Conservation (phyloP, 2,113 vertebrate genomes). For the Desmodus rotundus region DNA sequence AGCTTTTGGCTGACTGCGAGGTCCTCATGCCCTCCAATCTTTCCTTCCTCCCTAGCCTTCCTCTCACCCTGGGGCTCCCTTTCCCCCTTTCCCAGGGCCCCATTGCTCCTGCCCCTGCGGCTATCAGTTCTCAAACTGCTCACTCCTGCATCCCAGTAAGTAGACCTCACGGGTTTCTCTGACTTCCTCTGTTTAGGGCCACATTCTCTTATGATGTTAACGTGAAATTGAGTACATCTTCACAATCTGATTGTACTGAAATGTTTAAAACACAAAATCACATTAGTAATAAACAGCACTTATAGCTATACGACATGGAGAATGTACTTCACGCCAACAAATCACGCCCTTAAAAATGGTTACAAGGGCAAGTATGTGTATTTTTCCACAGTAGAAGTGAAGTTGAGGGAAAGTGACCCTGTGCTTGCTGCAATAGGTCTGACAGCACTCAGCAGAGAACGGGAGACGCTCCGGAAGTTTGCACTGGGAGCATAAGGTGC, state of each 20-base stretch:
- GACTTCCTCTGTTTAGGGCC: too few relatives aligned
- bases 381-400: not conserved
- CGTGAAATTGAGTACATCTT: not conserved
- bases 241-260: not conserved
- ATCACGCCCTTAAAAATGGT: not conserved
- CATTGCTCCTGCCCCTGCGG: too few relatives aligned
- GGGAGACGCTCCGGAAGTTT: not conserved
- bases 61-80: too few relatives aligned
- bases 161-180: too few relatives aligned
- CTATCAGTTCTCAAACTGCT: too few relatives aligned
- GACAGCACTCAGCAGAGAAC: not conserved
- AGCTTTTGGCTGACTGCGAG: too few relatives aligned
- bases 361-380: not conserved
- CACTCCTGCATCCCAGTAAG: too few relatives aligned
- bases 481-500: not conserved
- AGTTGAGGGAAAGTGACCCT: not conserved
- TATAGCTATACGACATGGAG: too few relatives aligned
- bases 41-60: too few relatives aligned
- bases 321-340: not conserved
- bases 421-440: not conserved
- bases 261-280: not conserved
- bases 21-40: too few relatives aligned
- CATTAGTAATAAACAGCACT: not conserved
- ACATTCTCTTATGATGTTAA: too few relatives aligned
- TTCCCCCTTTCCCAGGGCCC: too few relatives aligned